Percentiles rank a stretch among this genome's conserved stretches.
These are phyloP conservation scores for Lasioglossum figueresi DNA, from an alignment of 2,888 invertebrate genomes.

Conservation along the genomic window DNA sequence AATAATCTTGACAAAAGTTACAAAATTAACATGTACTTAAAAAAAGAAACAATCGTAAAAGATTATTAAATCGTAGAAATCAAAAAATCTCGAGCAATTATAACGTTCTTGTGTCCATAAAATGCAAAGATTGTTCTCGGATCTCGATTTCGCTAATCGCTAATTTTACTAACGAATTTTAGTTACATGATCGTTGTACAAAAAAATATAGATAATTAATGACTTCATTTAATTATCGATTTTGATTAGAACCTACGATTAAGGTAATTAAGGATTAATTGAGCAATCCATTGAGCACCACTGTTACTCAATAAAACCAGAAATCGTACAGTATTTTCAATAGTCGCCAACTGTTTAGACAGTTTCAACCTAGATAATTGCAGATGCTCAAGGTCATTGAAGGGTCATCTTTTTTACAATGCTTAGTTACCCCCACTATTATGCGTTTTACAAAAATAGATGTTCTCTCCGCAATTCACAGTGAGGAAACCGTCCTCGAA, in stretches of 20 bases:
- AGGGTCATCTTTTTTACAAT: background rate
- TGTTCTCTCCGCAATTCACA: background rate
- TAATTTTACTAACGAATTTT: constrained; percentile 10
- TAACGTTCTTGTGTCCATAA: constrained; percentile 12
- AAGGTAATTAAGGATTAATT: constrained; percentile 68
- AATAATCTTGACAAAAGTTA: constrained; percentile 1
- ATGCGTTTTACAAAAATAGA: background rate
- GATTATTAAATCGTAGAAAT: constrained; percentile 16
- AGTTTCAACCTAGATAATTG: background rate
- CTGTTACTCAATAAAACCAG: constrained; percentile 35
- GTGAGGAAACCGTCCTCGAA: background rate
- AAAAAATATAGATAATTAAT: constrained; percentile 24
- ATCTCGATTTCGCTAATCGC: constrained; percentile 7
- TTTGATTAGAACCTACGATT: constrained; percentile 58
- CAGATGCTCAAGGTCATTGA: background rate
- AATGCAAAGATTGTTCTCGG: background rate
- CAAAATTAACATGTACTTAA: background rate
- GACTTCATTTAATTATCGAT: constrained; percentile 36
- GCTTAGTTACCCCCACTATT: background rate
- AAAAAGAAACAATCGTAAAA: constrained; percentile 3
- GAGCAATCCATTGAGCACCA: constrained; percentile 75
- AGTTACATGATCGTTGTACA: constrained; percentile 24
- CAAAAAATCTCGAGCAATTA: constrained; percentile 10
- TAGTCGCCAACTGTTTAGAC: background rate
- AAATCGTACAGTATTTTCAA: constrained; percentile 21